phyloP scores from a whole-genome alignment of 2,113 vertebrate genomes.

The Cheirogaleus medius region DNA sequence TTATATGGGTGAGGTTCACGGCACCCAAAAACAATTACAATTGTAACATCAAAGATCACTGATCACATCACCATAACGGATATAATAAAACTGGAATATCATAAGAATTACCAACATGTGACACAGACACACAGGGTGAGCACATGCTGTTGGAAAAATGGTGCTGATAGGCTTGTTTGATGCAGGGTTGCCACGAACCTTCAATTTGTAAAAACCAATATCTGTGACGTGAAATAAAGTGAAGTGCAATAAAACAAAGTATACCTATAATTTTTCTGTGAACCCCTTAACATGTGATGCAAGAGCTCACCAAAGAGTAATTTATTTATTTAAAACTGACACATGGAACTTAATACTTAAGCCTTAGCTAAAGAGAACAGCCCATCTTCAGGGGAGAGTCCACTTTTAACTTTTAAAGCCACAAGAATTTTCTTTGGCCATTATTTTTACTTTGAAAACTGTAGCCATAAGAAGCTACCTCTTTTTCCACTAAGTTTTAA shows the following conservation, averaged over 20 bases:
- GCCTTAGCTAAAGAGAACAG: not conserved
- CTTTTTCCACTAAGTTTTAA: not conserved
- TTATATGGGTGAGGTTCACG: not conserved
- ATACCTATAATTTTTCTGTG: not conserved
- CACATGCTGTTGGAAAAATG: not conserved
- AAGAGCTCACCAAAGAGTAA: not conserved
- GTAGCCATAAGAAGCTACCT: slow-evolving; percentile 3
- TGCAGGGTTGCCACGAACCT: not conserved
- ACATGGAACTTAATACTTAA: not conserved
- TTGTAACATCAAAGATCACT: not conserved
- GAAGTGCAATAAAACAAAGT: not conserved
- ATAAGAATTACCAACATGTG: not conserved
- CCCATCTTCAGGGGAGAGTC: not conserved
- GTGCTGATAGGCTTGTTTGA: not conserved
- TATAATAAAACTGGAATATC: not conserved
- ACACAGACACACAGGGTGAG: not conserved
- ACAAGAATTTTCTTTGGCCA: not conserved
- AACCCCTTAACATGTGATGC: not conserved
- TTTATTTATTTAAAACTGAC: not conserved
- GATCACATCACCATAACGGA: not conserved
- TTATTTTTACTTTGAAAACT: slow-evolving; percentile 29
- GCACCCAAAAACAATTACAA: not conserved
- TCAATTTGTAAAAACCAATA: not conserved
- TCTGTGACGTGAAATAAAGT: not conserved
- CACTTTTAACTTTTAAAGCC: not conserved